Percentiles rank a stretch among this genome's conserved stretches.
Conservation (phyloP, 2,797 vertebrate genomes). For the Falco novaeseelandiae region DNA sequence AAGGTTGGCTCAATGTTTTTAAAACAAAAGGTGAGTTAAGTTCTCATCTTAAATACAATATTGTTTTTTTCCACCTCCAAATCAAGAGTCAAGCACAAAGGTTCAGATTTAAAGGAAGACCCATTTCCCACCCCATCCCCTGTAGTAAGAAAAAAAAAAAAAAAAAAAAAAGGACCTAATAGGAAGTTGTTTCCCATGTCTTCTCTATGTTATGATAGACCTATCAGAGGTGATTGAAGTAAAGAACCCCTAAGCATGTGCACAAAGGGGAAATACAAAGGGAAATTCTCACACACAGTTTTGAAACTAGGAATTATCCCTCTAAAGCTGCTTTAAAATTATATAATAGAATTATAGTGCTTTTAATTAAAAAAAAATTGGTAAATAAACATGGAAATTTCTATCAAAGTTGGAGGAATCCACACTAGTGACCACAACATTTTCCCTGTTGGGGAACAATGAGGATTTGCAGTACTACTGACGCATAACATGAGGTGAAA, state of each 20-base stretch:
- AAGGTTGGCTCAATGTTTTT: neutral
- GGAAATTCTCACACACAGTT: neutral
- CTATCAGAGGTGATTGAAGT: neutral
- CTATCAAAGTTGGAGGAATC: neutral
- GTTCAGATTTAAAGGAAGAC: neutral
- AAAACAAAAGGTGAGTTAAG: neutral
- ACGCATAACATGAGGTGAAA: neutral
- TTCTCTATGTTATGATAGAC: neutral
- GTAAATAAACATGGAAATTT: neutral
- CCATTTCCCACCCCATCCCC: rapidly evolving
- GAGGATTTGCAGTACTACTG: neutral
- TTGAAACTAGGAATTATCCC: neutral
- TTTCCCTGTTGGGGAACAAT: neutral
- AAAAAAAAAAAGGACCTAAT: neutral
- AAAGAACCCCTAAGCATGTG: neutral
- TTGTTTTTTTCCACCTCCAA: neutral
- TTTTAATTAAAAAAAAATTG: neutral
- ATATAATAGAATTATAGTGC: neutral
- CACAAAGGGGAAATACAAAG: neutral
- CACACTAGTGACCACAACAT: neutral
- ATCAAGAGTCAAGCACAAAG: neutral
- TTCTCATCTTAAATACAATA: neutral
- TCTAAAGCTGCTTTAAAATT: neutral
- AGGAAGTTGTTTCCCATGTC: neutral
- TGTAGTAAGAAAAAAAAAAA: rapidly evolving